Conservation (phyloP, 1,140 invertebrate species). For the Drosophila obscura region DNA sequence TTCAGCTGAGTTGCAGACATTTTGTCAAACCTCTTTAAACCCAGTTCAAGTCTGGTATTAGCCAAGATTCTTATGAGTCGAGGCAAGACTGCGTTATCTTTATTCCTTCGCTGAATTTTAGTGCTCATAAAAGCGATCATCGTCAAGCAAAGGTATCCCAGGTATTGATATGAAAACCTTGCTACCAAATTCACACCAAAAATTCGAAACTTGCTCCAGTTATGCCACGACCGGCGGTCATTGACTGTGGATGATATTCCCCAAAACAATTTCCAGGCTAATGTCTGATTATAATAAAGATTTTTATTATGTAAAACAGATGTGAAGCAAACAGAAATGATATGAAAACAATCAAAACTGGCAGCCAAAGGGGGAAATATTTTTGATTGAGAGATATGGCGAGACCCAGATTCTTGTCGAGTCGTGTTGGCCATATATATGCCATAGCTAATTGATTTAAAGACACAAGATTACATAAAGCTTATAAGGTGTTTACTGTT, state of each 20-base stretch:
- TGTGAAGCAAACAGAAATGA: slow-evolving; percentile 1
- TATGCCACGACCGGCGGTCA: slow-evolving; percentile 8
- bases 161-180: not conserved
- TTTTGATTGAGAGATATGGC: slow-evolving; percentile 34
- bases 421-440: slow-evolving; percentile 33
- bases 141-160: too few species aligned
- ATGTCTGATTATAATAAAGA: slow-evolving; percentile 2
- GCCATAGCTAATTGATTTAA: slow-evolving; percentile 57
- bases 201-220: not conserved
- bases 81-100: slow-evolving; percentile 23
- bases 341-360: not conserved
- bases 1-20: too few species aligned
- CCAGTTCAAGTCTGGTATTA: slow-evolving; percentile 11
- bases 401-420: not conserved
- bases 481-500: slow-evolving; percentile 78
- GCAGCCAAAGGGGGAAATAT: not conserved
- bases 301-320: slow-evolving; percentile 11
- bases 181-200: not conserved
- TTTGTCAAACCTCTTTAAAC: slow-evolving; percentile 10
- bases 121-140: slow-evolving; percentile 15
- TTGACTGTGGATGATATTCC: slow-evolving; percentile 10
- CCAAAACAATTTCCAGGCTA: slow-evolving; percentile 9
- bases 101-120: slow-evolving; percentile 5
- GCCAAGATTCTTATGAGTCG: slow-evolving; percentile 10
- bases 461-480: slow-evolving; percentile 74